These are phyloP conservation scores for Lepidochrysops patricia DNA, from an alignment of 2,888 invertebrate genomes.

Conservation along the genomic window DNA sequence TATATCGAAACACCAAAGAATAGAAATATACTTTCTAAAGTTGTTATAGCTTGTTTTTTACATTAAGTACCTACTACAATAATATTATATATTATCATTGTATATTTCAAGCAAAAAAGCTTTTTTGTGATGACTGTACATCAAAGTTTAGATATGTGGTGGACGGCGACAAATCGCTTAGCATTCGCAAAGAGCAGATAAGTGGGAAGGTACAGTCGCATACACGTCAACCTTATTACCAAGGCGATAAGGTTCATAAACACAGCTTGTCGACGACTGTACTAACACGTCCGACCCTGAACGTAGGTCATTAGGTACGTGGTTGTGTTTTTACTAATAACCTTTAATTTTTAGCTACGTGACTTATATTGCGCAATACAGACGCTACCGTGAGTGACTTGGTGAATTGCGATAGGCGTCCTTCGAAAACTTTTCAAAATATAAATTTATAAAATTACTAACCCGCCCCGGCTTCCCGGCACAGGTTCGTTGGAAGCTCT, in stretches of 20 bases:
- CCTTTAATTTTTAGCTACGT: constrained; percentile 2
- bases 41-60: no score
- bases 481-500: no score
- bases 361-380: not conserved
- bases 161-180: constrained; percentile 65
- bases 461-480: no score
- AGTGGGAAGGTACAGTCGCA: constrained; percentile 23
- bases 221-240: not conserved
- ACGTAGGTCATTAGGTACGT: constrained; percentile 26
- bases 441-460: no score
- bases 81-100: no score
- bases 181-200: constrained; percentile 53
- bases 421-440: no score
- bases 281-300: constrained; percentile 52
- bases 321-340: constrained; percentile 7
- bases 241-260: not conserved
- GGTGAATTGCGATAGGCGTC: not conserved
- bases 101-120: not conserved
- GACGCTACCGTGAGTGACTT: not conserved
- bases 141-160: constrained; percentile 56
- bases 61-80: no score
- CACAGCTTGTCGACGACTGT: constrained; percentile 13
- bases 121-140: constrained; percentile 36
- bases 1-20: no score
- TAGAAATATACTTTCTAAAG: no score